A percentile compares a stretch with the other conserved stretches of the same genome.
These are phyloP conservation scores for Pseudomyrmex gracilis DNA, from an alignment of 1,140 invertebrate species.

Conservation along the genomic window DNA sequence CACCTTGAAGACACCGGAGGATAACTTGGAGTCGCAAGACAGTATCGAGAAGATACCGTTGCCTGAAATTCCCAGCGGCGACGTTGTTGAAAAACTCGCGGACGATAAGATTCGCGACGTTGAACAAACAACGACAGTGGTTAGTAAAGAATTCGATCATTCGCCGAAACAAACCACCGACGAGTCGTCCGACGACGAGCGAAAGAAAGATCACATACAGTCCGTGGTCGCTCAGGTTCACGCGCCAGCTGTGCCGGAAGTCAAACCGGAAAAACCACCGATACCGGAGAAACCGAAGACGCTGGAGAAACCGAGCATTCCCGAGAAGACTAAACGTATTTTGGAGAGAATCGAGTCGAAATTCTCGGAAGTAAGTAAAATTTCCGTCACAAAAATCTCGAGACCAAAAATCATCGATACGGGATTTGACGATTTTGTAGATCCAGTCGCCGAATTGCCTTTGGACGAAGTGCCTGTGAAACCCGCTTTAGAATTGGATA, in stretches of 20 bases:
- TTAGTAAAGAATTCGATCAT: background rate
- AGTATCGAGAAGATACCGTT: slow-evolving; percentile 84
- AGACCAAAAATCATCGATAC: slow-evolving; percentile 83
- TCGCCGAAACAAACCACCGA: slow-evolving; percentile 8
- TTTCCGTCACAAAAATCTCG: slow-evolving; percentile 75
- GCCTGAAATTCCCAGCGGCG: slow-evolving; percentile 78
- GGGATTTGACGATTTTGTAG: slow-evolving; percentile 84
- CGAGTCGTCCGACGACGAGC: slow-evolving; percentile 15
- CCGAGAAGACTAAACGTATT: slow-evolving; percentile 84
- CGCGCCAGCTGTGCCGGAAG: slow-evolving; percentile 28
- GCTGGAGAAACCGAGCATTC: slow-evolving; percentile 82
- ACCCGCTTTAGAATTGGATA: slow-evolving; percentile 83
- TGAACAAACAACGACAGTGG: background rate
- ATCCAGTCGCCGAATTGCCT: slow-evolving; percentile 84
- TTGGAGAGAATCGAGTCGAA: slow-evolving; percentile 83
- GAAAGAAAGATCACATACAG: background rate
- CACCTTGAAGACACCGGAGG: slow-evolving; percentile 78
- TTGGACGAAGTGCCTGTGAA: slow-evolving; percentile 84
- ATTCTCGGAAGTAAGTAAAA: slow-evolving; percentile 80
- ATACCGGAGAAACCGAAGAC: slow-evolving; percentile 71
- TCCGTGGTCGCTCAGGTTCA: slow-evolving; percentile 31
- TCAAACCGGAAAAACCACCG: slow-evolving; percentile 64
- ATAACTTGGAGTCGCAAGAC: slow-evolving; percentile 81
- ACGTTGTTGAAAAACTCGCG: background rate
- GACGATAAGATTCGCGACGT: background rate